Base-by-base conservation (phyloP, 1,140 invertebrate species). In the Pogonomyrmex barbatus region DNA sequence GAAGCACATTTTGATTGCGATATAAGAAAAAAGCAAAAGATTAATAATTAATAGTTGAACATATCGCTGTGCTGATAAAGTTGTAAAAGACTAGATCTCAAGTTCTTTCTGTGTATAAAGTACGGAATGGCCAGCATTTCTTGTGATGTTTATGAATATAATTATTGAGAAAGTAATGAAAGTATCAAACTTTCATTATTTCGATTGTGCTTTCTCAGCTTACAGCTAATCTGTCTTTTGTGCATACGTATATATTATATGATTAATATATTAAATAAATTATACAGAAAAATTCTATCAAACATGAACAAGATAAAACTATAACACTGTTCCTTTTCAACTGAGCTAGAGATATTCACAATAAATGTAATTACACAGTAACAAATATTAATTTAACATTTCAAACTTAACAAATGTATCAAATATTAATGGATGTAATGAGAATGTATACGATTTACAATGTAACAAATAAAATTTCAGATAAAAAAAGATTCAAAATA, bases 311-410 rank as follows among this genome's bases (percentile, higher is more conserved):
- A 88, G 36, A 33, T 4, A 62, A 30, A 85, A 30, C 36, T 42
- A 30, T 47, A 1, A 60, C 50, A 71, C n/a, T 42, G 24, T 71
- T 60, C 14, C 52, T 77, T 87, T 58, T 33, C 45, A 68, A 47
- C 30, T 17, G 12, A 81, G 30, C 2, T 84, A 67, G 39, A 70
- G 52, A 63, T 52, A 86, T 71, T 68, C 56, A 78, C 67, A 85
- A 87, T 33, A 84, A 89, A 24, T 79, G 42, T 68, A 87, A 79
- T 89, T 89, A 89, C 10, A 65, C 47, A 24, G n/a, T 84, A 87
- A 73, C 60, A 87, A 89, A 62, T 17, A 36, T 56, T 81, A 71
- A 71, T 58, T 71, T 2, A 14, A 70, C 36, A 70, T 45, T 84
- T 78, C 78, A 90, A 90, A 84, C 67, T 85, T 87, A 89, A 79